Base-by-base conservation (phyloP, 2,888 invertebrate species). In the Prosopocoilus inquinatus region DNA sequence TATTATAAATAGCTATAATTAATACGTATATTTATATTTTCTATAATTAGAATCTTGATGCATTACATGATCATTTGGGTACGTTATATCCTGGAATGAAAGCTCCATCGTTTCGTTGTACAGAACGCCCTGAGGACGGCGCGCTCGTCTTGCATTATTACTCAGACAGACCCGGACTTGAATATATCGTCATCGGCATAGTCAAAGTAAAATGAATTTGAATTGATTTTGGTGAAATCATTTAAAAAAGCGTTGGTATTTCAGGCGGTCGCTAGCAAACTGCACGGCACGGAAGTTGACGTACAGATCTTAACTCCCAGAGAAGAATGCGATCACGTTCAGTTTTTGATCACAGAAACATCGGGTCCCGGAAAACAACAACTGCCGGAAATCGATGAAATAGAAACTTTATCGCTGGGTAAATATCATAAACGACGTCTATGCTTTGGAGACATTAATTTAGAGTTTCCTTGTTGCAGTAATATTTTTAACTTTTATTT, bases 161-260 rank as follows among this genome's bases (percentile, higher is more conserved):
- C 77, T 96, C 96, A 0, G 95, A 96, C 67, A 85, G 96, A 61
- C 92, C 94, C 2, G 94, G 95, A 3, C 80, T 97, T 65, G 95
- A 97, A 74, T 90, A 94, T 70, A 96, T 97, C 71, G 96, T 97
- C 58, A 96, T 95, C 72, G 97, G 97, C 28, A 96, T 96, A 65
- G 96, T 98, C 2, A 94, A 95, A 87, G 94, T 93, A 79, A 69
- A 67, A 59, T 49, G 15, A 43, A 3, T 47, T 32, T 56, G 33
- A 35, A 12, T 11, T 8, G 46, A 34, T 32, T 11, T 52, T 4
- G 3, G 36, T 9, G 28, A 13, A 28, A 28, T 28, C 4, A 28
- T n/a, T n/a, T 28, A 28, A 5, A 28, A 7, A 28, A 28, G 20
- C 20, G 20, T 11, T 20, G 43, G 34, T 53, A 51, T 70, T 77